Base-by-base conservation (phyloP, 2,888 invertebrate genomes). In the Dynastes tityus region DNA sequence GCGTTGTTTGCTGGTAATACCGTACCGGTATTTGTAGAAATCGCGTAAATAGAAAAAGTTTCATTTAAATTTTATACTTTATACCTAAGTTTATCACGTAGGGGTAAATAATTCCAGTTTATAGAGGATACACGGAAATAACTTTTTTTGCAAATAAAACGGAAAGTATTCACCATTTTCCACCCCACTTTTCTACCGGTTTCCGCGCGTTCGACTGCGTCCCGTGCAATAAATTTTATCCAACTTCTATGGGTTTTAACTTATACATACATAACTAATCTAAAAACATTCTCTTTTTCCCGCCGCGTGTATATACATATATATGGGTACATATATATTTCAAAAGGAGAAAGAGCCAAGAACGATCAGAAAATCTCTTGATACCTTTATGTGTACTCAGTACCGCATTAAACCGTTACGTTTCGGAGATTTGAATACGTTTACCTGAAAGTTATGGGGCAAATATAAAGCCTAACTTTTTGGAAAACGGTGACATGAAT, bases 61-160 rank as follows among this genome's bases (percentile, higher is more conserved):
- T 73, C 40, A 73, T 58, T 73, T 58, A 58, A 58, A 73, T 58
- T 40, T 40, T 73, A 73, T 40, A 27, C 58, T 73, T 5, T 58
- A 37, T 37, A 45, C 5, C 16, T 58, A 73, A 73, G 73, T 73
- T 58, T 73, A 73, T 61, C 73, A 73, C 73, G 22, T 58, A 3
- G 9, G 22, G 45, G 73, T 58, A 73, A 58, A 73, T 73, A 73
- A 73, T 58, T 58, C 58, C 58, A 37, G 55, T 73, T 73, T 73
- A 73, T 58, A 37, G 32, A 22, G 58, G 37, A 73, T 73, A 58
- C 73, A 32, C 73, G 73, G 58, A 58, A 73, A 55, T 58, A 73
- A 73, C 73, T 67, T 73, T 70, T 70, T 73, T 73, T 73, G 58
- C 73, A 73, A 61, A 73, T 73, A 73, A 73, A 73, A 73, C 73